Evolutionary conservation across 2,888 invertebrate genomes (phyloP).

Genomic region (Rhagium mordax): DNA sequence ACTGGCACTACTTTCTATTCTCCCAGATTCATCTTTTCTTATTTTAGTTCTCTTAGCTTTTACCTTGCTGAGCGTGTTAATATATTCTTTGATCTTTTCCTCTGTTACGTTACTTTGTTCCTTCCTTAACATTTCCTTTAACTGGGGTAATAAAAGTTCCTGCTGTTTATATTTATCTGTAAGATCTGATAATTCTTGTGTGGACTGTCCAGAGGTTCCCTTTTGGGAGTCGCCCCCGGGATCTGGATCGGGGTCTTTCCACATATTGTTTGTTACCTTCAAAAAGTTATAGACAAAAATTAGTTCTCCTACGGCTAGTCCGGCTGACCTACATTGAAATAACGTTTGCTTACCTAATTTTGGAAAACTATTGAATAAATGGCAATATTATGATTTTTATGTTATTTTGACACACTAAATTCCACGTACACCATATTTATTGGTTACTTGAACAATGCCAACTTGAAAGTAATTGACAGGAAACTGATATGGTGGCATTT

Average conservation of each 20-base stretch:
- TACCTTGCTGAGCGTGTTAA: conserved; percentile 67
- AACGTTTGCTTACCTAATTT: conserved; percentile 25
- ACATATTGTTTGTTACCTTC: conserved; percentile 59
- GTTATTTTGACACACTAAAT: conserved; percentile 9
- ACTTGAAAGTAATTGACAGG: neutral
- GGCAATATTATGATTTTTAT: conserved; percentile 20
- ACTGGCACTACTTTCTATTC: conserved; percentile 45
- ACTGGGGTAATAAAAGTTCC: conserved; percentile 66
- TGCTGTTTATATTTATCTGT: conserved; percentile 68
- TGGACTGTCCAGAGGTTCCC: conserved; percentile 43
- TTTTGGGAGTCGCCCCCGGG: conserved; percentile 54
- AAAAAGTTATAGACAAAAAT: no score
- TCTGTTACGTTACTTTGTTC: conserved; percentile 67
- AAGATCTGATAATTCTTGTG: conserved; percentile 62
- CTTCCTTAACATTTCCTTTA: conserved; percentile 69
- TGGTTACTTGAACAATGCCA: conserved; percentile 9
- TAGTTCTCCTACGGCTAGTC: no score
- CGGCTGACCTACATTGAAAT: no score
- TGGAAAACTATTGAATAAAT: conserved; percentile 9
- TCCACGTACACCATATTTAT: conserved; percentile 36
- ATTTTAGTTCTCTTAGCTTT: conserved; percentile 64
- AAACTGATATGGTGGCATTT: neutral
- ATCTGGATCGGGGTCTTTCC: conserved; percentile 64
- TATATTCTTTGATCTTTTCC: conserved; percentile 69
- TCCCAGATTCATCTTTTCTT: conserved; percentile 57